phyloP scores from a whole-genome alignment of 2,113 vertebrate genomes.

The Antigone vipio region DNA sequence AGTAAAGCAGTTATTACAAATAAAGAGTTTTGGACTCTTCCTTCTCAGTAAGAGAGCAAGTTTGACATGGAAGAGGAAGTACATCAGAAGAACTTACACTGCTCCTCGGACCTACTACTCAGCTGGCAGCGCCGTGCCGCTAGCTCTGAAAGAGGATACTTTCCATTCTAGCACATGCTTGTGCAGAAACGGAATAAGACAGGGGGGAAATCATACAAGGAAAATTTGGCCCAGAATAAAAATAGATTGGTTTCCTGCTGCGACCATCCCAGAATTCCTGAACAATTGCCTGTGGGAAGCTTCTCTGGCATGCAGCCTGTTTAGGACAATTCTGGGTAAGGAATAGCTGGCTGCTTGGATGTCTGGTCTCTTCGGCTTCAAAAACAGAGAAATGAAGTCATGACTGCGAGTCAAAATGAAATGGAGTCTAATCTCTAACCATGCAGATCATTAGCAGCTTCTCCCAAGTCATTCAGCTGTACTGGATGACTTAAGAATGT shows the following conservation, averaged over 20 bases:
- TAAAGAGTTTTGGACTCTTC: neutral
- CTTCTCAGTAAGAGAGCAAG: neutral
- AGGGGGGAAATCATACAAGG: neutral
- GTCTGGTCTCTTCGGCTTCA: neutral
- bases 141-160: neutral
- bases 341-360: neutral
- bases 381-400: neutral
- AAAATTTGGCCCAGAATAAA: neutral
- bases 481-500: neutral
- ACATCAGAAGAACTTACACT: neutral
- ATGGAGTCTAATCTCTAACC: neutral
- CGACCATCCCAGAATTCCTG: conserved; percentile 30
- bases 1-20: neutral
- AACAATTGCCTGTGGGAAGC: conserved; percentile 1
- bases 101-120: neutral
- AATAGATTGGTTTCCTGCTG: conserved; percentile 25
- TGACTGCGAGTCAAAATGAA: neutral
- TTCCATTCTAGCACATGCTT: neutral
- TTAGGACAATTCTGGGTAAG: conserved; percentile 1
- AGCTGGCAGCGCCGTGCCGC: neutral
- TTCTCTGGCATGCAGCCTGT: neutral
- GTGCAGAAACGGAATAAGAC: neutral
- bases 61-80: neutral
- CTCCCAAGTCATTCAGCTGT: neutral
- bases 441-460: neutral